Base-by-base conservation (phyloP, 2,888 invertebrate genomes). In the Pammene fasciana region DNA sequence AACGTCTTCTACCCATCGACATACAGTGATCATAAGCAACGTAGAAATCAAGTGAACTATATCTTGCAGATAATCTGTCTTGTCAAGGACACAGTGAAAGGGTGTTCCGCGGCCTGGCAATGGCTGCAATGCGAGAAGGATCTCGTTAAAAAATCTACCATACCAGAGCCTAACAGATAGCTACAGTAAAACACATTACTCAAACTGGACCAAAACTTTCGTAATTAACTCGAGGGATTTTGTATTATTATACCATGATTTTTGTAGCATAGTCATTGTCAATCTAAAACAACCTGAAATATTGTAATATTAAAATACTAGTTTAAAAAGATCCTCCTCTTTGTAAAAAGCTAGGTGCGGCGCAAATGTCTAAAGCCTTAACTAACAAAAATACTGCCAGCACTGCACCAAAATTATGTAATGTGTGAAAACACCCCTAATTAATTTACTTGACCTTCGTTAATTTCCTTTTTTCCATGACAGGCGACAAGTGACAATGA, bases 51-150 rank as follows among this genome's bases (percentile, higher is more conserved):
- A 61, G 55, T 38, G 61, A 18, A 67, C 26, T 26, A 43, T n/a
- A 52, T 14, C 1, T 14, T 64, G 10, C 26, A 10, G 7, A 36
- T 61, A 7, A 9, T 26, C 46, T 61, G 38, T 46, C 11, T 67
- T 67, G 67, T 67, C 61, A 67, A 67, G 38, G 61, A 62, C 61
- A 60, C 36, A 48, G 55, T 67, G 67, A 56, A 48, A 54, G 36
- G 13, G 61, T 43, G 16, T 50, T 48, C 36, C 13, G 3, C 60
- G 52, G 34, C 59, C 26, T 56, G 16, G 36, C 46, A 16, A 16
- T 16, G 1, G 52, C 59, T 45, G 36, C 16, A 8, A 45, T 11
- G n/a, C 11, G 61, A 62, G 50, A 10, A 52, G 62, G 50, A 62
- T 41, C 62, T 50, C 13, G 41, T 18, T 62, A 50, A 61, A 50